Percentiles rank a stretch among this genome's conserved stretches.
These are phyloP conservation scores for Diplosoma virens DNA, from an alignment of 23 tunicate species.

Conservation along the genomic window DNA sequence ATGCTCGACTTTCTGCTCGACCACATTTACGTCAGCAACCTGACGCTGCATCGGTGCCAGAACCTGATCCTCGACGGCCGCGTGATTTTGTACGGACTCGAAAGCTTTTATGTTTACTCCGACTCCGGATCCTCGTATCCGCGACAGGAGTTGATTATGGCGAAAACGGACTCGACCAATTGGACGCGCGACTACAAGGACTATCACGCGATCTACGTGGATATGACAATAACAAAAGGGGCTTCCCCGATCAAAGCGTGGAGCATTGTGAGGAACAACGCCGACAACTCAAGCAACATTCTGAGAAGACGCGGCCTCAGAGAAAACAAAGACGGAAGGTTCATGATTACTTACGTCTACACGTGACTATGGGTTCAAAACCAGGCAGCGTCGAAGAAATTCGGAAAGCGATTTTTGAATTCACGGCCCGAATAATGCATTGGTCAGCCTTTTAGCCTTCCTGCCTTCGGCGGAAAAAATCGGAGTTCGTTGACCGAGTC, in stretches of 20 bases:
- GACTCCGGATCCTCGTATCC: neutral
- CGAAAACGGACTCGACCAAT: neutral
- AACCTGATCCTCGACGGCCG: neutral
- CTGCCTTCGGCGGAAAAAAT: too few relatives aligned
- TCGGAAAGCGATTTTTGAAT: too few relatives aligned
- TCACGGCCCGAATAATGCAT: too few relatives aligned
- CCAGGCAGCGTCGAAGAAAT: too few relatives aligned
- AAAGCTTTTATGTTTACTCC: neutral
- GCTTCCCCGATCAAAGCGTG: neutral
- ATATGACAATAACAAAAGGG: neutral
- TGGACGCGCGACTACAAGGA: neutral
- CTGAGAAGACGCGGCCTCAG: neutral
- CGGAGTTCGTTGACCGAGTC: too few relatives aligned
- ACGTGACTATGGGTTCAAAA: too few relatives aligned
- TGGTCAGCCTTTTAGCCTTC: too few relatives aligned
- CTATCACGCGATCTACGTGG: neutral
- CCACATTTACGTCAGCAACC: neutral
- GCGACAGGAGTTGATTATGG: neutral
- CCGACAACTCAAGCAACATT: neutral
- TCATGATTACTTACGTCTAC: slow-evolving; percentile 11
- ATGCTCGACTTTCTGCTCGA: slow-evolving; percentile 15
- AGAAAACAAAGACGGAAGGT: slow-evolving; percentile 2
- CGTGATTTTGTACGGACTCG: slow-evolving; percentile 11
- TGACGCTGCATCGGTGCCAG: slow-evolving; percentile 1
- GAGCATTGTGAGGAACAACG: slow-evolving; percentile 13